phyloP scores from a whole-genome alignment of 92 coral and sea anemone genomes.

The Chrysogorgia sp. region DNA sequence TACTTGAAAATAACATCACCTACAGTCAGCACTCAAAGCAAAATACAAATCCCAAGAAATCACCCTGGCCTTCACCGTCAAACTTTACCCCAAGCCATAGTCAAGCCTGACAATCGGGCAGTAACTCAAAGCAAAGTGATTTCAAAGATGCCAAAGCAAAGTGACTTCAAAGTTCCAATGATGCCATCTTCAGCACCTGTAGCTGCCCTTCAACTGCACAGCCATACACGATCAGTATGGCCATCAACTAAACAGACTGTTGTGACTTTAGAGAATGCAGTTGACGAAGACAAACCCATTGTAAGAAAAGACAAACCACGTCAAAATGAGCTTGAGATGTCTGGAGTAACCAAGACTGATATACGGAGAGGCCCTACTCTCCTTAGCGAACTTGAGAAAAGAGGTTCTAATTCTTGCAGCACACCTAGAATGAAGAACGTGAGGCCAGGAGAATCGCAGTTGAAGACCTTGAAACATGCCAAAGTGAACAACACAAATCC shows the following conservation, averaged over 20 bases:
- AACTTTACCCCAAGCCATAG: neutral
- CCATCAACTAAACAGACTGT: neutral
- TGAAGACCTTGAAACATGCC: neutral
- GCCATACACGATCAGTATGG: neutral
- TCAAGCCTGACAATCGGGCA: neutral
- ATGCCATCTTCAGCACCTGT: neutral
- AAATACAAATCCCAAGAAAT: neutral
- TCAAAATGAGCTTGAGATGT: too few species aligned
- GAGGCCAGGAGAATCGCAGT: conserved; percentile 2
- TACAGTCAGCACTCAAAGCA: too few species aligned
- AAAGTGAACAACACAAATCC: conserved; percentile 7
- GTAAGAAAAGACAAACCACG: too few species aligned
- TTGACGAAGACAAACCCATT: neutral
- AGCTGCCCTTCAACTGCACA: neutral
- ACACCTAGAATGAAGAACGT: neutral
- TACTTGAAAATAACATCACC: too few species aligned
- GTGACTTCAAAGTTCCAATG: too few species aligned
- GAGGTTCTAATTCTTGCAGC: neutral
- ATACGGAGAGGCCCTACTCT: conserved; percentile 16
- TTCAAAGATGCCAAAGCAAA: neutral
- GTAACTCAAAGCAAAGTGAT: neutral
- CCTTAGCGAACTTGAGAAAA: neutral
- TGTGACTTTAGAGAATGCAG: neutral
- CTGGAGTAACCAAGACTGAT: neutral
- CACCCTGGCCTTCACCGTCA: neutral